phyloP scores from a whole-genome alignment of 2,113 vertebrate genomes.

The Madoqua kirkii region DNA sequence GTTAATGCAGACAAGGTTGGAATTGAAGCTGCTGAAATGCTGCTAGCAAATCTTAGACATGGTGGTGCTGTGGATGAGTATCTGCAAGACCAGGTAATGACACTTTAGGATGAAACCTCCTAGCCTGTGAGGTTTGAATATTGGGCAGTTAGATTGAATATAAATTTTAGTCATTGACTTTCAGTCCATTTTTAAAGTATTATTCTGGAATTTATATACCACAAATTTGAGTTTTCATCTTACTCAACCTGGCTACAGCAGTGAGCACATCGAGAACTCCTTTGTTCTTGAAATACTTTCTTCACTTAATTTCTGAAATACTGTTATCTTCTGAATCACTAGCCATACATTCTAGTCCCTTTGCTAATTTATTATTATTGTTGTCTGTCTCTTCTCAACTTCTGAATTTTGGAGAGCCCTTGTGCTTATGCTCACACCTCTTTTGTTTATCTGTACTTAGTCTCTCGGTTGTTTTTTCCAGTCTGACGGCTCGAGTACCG shows the following conservation, averaged over 20 bases:
- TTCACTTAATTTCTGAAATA: background rate
- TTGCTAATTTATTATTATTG: background rate
- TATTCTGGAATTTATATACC: background rate
- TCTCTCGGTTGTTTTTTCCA: background rate
- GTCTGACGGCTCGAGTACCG: background rate
- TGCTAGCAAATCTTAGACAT: constrained; percentile 93
- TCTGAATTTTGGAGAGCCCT: background rate
- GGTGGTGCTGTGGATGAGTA: constrained; percentile 97
- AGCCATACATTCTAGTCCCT: background rate
- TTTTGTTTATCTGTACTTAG: background rate
- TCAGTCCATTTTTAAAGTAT: background rate
- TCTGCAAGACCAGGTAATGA: constrained; percentile 94
- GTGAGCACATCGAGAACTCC: background rate
- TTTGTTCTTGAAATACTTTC: background rate
- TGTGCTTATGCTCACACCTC: background rate
- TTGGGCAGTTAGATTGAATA: background rate
- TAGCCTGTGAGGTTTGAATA: background rate
- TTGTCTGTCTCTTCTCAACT: background rate
- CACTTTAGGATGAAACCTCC: background rate
- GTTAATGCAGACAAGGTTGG: constrained; percentile 93
- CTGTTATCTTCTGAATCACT: background rate
- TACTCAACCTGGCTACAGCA: background rate
- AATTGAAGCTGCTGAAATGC: constrained; percentile 94
- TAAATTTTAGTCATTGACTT: background rate
- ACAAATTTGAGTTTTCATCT: background rate